Base-by-base conservation (phyloP, 2,888 invertebrate genomes). In the Drosophila glabriapex region DNA sequence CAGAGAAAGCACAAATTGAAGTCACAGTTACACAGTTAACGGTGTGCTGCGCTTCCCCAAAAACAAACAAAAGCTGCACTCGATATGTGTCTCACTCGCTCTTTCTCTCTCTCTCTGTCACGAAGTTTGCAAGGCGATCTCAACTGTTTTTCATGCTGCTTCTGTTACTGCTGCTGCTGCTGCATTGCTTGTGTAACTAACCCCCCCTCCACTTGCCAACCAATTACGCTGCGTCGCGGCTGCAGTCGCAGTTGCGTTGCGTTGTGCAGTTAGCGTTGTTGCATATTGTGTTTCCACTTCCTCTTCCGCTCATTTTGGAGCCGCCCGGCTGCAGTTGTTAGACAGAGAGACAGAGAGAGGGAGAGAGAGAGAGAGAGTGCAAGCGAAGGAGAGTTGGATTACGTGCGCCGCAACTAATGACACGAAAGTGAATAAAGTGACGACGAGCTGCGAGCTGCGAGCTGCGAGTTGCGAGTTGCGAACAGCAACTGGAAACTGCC, bases 221-320 rank as follows among this genome's bases (percentile, higher is more conserved):
- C 89, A 89, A 89, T 86, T 89, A 89, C 82, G 77, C 80, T 74
- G 78, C 89, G 78, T 82, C 70, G 86, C 55, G 29, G 55, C 28
- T 12, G 54, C 54, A 37, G 55, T 55, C 31, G 55, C 55, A 35
- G 54, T 52, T 50, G 69, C 63, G 54, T 52, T 50, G 69, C 63
- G 53, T 29, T 63, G 76, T 70, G 73, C 73, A 68, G 78, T 75
- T 69, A 66, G 59, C 68, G 68, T 78, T 80, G 76, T 80, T 89
- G 86, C 86, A 88, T 83, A 87, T 83, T 87, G 86, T 83, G 64
- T 89, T 87, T 85, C 86, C 77, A 87, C 87, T 87, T 87, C 87
- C 89, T 87, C 87, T 87, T 87, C 87, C 87, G 87, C 74, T 89
- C 80, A 74, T 72, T 80, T 75, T 62, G 61, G 61, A 68, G 69